Percentiles rank a stretch among this genome's conserved stretches.
Conservation (phyloP, 2,888 invertebrate genomes). For the Arrhopalites spinosus region DNA sequence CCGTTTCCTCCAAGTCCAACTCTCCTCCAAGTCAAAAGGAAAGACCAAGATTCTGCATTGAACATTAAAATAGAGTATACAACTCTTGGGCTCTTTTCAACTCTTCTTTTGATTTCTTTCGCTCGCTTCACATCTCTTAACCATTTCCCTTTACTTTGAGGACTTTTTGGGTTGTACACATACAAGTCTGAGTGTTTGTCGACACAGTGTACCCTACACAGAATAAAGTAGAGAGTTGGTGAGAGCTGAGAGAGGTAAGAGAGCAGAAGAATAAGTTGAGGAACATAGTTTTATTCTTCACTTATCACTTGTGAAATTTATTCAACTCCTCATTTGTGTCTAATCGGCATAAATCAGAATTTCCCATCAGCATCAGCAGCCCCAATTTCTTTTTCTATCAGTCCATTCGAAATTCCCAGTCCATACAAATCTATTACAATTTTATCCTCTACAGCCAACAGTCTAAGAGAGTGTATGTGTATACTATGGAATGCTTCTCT, state of each 20-base stretch:
- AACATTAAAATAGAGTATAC: not conserved
- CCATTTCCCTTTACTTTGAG: too few species aligned
- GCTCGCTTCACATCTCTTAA: not conserved
- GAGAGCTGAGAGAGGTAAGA: too few species aligned
- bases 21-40: not conserved
- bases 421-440: not conserved
- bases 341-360: constrained; percentile 12
- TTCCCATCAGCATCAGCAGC: not conserved
- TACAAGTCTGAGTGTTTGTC: too few species aligned
- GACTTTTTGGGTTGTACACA: too few species aligned
- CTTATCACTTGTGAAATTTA: constrained; percentile 17
- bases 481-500: not conserved
- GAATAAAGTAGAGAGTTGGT: too few species aligned
- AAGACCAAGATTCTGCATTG: not conserved
- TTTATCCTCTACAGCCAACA: not conserved
- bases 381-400: not conserved
- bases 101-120: not conserved
- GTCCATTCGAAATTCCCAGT: not conserved
- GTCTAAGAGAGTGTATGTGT: not conserved
- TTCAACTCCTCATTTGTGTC: constrained; percentile 8
- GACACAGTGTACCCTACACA: too few species aligned
- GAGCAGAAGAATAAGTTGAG: not conserved
- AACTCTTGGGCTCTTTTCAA: not conserved
- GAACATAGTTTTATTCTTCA: not conserved
- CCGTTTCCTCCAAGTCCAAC: constrained; percentile 35